phyloP scores from a whole-genome alignment of 2,113 vertebrate species.

The Thamnophis sirtalis region DNA sequence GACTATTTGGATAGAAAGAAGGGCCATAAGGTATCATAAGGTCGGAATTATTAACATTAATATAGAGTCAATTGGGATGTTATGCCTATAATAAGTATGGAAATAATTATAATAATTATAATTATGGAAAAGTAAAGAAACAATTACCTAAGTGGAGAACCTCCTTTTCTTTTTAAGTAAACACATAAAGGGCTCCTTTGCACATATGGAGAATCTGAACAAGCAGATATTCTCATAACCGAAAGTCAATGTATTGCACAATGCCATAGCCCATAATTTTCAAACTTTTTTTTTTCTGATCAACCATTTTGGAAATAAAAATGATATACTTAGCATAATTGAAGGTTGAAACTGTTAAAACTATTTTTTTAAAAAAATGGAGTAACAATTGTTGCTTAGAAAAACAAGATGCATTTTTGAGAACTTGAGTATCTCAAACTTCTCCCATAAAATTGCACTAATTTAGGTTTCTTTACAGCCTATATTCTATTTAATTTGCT shows the following conservation, averaged over 20 bases:
- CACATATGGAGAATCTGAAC: background rate
- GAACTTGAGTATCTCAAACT: background rate
- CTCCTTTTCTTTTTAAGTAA: background rate
- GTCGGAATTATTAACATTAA: background rate
- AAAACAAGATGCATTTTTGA: background rate
- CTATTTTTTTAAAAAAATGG: background rate
- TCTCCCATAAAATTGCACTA: background rate
- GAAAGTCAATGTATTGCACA: background rate
- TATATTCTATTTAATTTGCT: slow-evolving; percentile 1
- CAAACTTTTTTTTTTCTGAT: background rate
- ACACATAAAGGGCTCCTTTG: background rate
- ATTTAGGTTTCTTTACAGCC: background rate
- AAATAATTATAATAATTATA: too few species aligned
- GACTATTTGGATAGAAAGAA: background rate
- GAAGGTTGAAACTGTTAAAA: background rate
- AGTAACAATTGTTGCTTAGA: background rate
- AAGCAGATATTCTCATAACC: background rate
- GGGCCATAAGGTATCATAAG: background rate
- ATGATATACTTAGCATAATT: background rate
- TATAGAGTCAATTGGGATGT: background rate
- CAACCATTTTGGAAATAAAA: background rate
- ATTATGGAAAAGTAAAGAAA: background rate
- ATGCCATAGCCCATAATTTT: background rate
- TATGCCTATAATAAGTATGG: background rate
- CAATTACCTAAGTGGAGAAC: background rate